phyloP scores from a whole-genome alignment of 2,797 vertebrate species.

The Gallinago stenura region DNA sequence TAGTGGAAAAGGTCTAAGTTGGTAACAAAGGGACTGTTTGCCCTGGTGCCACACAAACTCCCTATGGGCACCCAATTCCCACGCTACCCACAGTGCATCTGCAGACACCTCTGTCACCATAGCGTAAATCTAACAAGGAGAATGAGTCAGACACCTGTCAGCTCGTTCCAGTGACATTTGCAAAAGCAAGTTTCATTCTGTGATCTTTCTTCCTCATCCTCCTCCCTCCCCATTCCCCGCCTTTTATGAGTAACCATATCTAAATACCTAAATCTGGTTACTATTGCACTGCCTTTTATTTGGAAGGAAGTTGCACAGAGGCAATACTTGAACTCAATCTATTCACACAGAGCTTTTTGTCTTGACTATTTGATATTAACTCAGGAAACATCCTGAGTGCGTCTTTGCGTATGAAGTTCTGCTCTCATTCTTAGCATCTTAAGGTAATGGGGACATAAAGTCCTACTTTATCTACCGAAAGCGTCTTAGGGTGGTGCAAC shows the following conservation, averaged over 20 bases:
- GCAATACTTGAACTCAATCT: neutral
- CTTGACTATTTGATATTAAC: neutral
- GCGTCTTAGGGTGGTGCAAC: neutral
- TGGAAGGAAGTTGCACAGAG: neutral
- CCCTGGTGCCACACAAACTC: neutral
- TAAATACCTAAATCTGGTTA: neutral
- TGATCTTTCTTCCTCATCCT: neutral
- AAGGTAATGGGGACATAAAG: neutral
- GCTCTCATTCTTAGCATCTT: neutral
- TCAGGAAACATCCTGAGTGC: neutral
- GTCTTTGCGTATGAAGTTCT: neutral
- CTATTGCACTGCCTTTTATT: neutral
- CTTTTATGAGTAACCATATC: slow-evolving; percentile 16
- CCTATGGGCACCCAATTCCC: neutral
- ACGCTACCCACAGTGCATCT: rapidly evolving
- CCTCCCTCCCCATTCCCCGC: neutral
- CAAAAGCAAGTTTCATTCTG: neutral
- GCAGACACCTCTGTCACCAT: neutral
- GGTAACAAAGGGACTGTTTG: neutral
- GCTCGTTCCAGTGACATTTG: neutral
- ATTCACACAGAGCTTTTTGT: neutral
- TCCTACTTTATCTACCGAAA: neutral
- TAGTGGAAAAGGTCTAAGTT: neutral
- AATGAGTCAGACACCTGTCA: neutral
- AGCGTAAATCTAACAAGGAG: neutral